Conservation (phyloP, 2,797 vertebrate species). For the Babyrousa celebensis region DNA sequence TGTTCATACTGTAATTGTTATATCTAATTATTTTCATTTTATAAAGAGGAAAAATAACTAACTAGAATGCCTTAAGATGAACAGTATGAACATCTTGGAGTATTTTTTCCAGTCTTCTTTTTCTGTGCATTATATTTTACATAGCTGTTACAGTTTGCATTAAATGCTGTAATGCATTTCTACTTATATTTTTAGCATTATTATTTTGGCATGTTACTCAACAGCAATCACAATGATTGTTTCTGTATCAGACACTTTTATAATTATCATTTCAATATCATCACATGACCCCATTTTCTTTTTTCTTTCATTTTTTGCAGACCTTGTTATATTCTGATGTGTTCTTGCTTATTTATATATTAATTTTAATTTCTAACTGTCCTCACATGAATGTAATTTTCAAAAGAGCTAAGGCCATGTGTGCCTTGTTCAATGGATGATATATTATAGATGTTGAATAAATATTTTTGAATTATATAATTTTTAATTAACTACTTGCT, state of each 20-base stretch:
- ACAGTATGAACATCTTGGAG: not conserved
- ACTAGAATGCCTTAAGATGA: not conserved
- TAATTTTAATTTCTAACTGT: conserved; percentile 30
- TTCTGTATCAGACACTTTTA: not conserved
- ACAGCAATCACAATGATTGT: not conserved
- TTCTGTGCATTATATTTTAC: not conserved
- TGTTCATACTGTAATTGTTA: not conserved
- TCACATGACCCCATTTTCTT: not conserved
- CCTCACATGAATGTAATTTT: not conserved
- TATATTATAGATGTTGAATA: not conserved
- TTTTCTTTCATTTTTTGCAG: not conserved
- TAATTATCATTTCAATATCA: not conserved
- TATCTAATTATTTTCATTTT: not conserved
- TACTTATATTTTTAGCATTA: not conserved
- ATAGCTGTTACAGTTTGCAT: not conserved
- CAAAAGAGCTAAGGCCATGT: not conserved
- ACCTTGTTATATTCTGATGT: not conserved
- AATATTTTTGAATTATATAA: not conserved
- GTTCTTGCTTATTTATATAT: not conserved
- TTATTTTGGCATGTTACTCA: not conserved
- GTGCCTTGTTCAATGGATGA: not conserved
- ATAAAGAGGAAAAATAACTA: not conserved
- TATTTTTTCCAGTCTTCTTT: not conserved
- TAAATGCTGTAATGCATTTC: not conserved
- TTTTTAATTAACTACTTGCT: not conserved